Conservation (phyloP, 2,797 vertebrate species). For the Eulemur albifrons region DNA sequence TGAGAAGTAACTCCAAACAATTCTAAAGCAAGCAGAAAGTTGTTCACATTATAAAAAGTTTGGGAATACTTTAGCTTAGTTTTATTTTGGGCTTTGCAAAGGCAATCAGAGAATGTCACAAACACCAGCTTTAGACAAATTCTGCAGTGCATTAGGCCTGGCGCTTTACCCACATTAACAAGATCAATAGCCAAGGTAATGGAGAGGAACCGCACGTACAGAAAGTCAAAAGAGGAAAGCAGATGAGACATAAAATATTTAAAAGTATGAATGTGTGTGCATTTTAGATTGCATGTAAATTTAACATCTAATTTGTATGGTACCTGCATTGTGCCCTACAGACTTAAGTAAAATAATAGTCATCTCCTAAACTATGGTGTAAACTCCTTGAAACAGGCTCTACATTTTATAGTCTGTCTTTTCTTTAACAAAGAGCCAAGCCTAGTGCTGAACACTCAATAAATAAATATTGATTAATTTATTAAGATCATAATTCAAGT, state of each 20-base stretch:
- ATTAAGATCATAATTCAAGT: slow-evolving; percentile 39
- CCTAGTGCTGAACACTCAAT: not conserved
- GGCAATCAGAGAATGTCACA: not conserved
- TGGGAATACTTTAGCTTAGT: slow-evolving; percentile 50
- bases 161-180: slow-evolving; percentile 34
- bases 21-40: slow-evolving; percentile 45
- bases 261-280: not conserved
- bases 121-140: slow-evolving; percentile 40
- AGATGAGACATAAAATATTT: slow-evolving; percentile 37
- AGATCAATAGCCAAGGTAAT: slow-evolving; percentile 46
- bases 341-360: not conserved
- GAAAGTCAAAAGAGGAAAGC: not conserved
- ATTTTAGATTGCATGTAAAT: not conserved
- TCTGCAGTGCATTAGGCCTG: not conserved
- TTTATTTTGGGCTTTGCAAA: slow-evolving; percentile 54
- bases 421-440: not conserved
- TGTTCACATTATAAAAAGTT: slow-evolving; percentile 54
- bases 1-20: slow-evolving; percentile 52
- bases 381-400: not conserved
- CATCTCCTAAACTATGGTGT: not conserved
- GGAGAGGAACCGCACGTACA: not conserved
- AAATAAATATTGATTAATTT: slow-evolving; percentile 34
- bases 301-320: slow-evolving; percentile 29
- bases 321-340: not conserved
- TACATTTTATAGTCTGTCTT: not conserved